Percentiles rank a stretch among this genome's conserved stretches.
Conservation (phyloP, 2,797 vertebrate genomes). For the Phalloptychus januarius region DNA sequence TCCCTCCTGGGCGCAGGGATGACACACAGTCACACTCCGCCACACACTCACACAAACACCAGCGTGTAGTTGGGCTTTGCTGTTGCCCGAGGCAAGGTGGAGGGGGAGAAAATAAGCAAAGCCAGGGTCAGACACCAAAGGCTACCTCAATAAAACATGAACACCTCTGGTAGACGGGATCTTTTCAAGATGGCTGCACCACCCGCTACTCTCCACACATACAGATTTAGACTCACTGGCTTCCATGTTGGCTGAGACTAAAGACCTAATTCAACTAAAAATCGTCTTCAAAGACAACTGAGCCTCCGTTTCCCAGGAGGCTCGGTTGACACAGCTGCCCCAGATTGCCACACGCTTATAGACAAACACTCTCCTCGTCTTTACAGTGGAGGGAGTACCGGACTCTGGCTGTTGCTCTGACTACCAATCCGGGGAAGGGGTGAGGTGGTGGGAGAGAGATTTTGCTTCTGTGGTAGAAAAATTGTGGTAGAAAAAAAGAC, state of each 20-base stretch:
- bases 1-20: constrained; percentile 39
- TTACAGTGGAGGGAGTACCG: constrained; percentile 11
- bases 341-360: not conserved
- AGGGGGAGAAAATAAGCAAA: not conserved
- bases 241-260: constrained; percentile 12
- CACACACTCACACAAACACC: constrained; percentile 1
- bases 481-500: too few relatives aligned
- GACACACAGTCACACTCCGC: constrained; percentile 17
- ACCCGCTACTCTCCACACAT: not conserved
- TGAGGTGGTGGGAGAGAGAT: not conserved
- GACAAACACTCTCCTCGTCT: constrained; percentile 16
- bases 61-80: constrained; percentile 14
- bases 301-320: constrained; percentile 47
- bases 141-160: constrained; percentile 54
- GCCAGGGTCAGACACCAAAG: constrained; percentile 25
- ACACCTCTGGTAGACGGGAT: constrained; percentile 25
- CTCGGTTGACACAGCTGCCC: constrained; percentile 14
- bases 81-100: constrained; percentile 22
- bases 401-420: constrained; percentile 33
- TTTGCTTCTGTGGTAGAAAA: too few relatives aligned
- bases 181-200: constrained; percentile 42
- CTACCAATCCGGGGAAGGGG: constrained; percentile 11
- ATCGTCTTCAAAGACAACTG: constrained; percentile 33
- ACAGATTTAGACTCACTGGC: constrained; percentile 6
- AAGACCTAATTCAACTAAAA: constrained; percentile 27